Evolutionary conservation across 2,888 invertebrate species (phyloP), one percentile per base, ranked within the genome.

Genomic region (Rhopalosiphum nymphaeae): DNA sequence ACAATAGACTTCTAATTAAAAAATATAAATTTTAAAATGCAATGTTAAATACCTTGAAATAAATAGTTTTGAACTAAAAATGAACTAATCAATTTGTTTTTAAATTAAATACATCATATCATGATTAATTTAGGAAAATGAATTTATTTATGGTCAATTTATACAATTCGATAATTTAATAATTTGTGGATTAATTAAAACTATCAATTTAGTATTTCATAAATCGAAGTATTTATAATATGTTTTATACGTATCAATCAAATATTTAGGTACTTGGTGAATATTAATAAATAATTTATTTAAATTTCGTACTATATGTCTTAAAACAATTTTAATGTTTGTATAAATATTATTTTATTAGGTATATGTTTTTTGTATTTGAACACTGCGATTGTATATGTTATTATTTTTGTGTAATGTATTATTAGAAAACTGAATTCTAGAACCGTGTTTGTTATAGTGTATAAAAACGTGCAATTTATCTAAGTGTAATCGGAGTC

Each of bases 21-120:
- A 67, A 36, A 67, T 67, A 67, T 67, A n/a, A 67, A 67, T 49
- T 78, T 84, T 16, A 91, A 91, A 91, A 84, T 91, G 78, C 36
- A 53, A 91, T 42, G 42, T 78, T 49, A 36, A 91, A 26, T 42
- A 91, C 78, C 53, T 91, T 16, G 78, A 53, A 90, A 26, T 78
- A 91, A 29, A 16, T 36, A 36, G 36, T 67, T 67, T 67, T 67
- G 5, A n/a, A 36, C 36, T 67, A 67, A 67, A 61, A 61, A 67
- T 7, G 16, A 7, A 67, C n/a, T 36, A 67, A 2, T 67, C 67
- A 67, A 21, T 36, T n/a, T 67, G 16, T 36, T 44, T 85, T 25
- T 85, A 3, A 44, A 25, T 26, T 85, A 44, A 44, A 85, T 44
- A 11, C 10, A 26, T 26, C 5, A 44, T 85, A 44, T 85, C 4